Percentiles rank a stretch among this genome's conserved stretches.
Evolutionary conservation across 2,113 vertebrate genomes (phyloP).

Genomic region (Amphiprion ocellaris): DNA sequence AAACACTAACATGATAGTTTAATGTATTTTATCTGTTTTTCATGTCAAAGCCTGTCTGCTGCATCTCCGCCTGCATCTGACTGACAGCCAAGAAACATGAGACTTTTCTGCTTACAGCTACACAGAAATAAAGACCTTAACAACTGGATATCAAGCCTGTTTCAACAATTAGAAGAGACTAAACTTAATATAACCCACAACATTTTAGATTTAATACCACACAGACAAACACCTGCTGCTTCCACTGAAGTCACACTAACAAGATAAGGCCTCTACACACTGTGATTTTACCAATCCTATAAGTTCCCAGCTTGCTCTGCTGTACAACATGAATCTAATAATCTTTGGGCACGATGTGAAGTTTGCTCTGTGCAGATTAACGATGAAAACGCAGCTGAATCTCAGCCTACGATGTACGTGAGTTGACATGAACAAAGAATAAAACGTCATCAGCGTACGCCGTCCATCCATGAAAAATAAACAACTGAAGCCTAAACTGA

Average conservation of each 20-base stretch:
- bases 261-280: too few species aligned
- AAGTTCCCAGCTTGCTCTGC: too few species aligned
- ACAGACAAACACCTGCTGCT: background rate
- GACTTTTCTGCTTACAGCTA: slow-evolving; percentile 13
- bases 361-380: too few species aligned
- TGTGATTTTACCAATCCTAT: too few species aligned
- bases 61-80: slow-evolving; percentile 57
- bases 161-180: background rate
- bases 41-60: slow-evolving; percentile 62
- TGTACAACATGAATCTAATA: too few species aligned
- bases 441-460: too few species aligned
- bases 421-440: too few species aligned
- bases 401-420: too few species aligned
- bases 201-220: background rate
- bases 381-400: too few species aligned
- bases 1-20: slow-evolving; percentile 54
- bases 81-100: slow-evolving; percentile 37
- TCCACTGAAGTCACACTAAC: background rate
- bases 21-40: slow-evolving; percentile 53
- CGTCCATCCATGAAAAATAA: too few species aligned
- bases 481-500: too few species aligned
- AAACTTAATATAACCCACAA: slow-evolving; percentile 17
- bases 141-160: background rate
- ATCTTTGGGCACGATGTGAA: too few species aligned
- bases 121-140: background rate